Evolutionary conservation across 2,888 invertebrate genomes (phyloP), one percentile per base, ranked within the genome.

Genomic region (Balanococcus diminutus): DNA sequence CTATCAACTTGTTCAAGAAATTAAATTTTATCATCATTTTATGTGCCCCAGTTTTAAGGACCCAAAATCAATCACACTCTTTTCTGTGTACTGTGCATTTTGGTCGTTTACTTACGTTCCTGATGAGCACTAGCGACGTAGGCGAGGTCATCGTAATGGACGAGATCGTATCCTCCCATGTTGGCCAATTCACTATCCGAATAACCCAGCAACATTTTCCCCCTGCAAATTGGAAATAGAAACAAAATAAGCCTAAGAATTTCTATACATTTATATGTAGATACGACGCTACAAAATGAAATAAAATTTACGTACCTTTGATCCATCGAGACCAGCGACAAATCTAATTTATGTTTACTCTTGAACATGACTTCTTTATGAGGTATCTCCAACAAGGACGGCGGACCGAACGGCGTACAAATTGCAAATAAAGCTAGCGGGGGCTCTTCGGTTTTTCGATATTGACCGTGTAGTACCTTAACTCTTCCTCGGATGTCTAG

Each of bases 331-430:
- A 98, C 96, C 88, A 98, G 93, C 87, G 96, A 95, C 87, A 99
- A 93, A 91, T 99, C 99, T 89, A 99, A 93, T 90, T 98, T 98
- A 92, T 99, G 99, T 91, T 99, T 99, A 90, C 98, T 98, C 91
- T 99, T 99, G 92, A 99, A 98, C 95, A 99, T 98, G 89, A 98
- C 96, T 91, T 99, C 99, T 90, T 99, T 98, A 90, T 98, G 97
- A 4, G 98, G 98, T 88, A 98, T 96, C 91, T 99, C 99, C 86
- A 98, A 92, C 84, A 98, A 91, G 86, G 98, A 98, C 28, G 99
- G 98, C 16, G 99, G 99, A 0, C 99, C 99, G 89, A 99, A 99
- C 0, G 99, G 99, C 2, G 98, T 99, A 91, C 99, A 99, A 86
- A 99, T 95, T 87, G 99, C 99, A 89, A 99, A 98, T 84, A 99